Conservation (phyloP, 2,113 vertebrate species). For the Morone saxatilis region DNA sequence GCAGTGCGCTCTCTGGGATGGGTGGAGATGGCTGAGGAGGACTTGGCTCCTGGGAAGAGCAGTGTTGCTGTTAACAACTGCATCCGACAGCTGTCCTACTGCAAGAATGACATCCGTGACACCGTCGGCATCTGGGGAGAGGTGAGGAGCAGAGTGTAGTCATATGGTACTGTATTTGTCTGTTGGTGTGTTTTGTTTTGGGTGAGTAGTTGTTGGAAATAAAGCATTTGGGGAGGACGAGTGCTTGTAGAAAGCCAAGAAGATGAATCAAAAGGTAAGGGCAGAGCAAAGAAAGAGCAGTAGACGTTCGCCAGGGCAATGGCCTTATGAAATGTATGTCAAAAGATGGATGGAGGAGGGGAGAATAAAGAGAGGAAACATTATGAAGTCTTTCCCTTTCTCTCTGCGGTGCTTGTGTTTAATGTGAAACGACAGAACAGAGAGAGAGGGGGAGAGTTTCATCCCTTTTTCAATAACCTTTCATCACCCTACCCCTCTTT, state of each 20-base stretch:
- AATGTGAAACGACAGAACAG: slow-evolving; percentile 69
- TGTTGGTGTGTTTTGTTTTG: not conserved
- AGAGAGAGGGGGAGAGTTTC: slow-evolving; percentile 33
- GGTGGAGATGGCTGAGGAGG: slow-evolving; percentile 98
- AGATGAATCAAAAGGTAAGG: not conserved
- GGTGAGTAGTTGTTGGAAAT: not conserved
- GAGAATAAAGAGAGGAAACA: slow-evolving; percentile 25
- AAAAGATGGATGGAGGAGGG: slow-evolving; percentile 3
- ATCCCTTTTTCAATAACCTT: slow-evolving; percentile 54
- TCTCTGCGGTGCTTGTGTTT: slow-evolving; percentile 39
- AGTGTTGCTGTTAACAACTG: slow-evolving; percentile 98
- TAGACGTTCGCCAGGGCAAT: not conserved
- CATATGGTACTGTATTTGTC: not conserved
- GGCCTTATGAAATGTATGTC: slow-evolving; percentile 36
- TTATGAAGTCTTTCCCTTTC: slow-evolving; percentile 30
- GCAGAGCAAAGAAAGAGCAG: slow-evolving; percentile 10
- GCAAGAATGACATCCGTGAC: slow-evolving; percentile 98
- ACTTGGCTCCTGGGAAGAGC: slow-evolving; percentile 96
- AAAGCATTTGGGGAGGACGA: not conserved
- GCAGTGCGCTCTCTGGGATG: slow-evolving; percentile 97
- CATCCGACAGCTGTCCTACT: slow-evolving; percentile 97
- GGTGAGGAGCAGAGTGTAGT: slow-evolving; percentile 81
- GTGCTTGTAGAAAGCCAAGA: not conserved
- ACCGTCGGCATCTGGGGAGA: slow-evolving; percentile 99
- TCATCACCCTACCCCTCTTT: slow-evolving; percentile 27